Conservation (phyloP, 23 tunicate genomes). For the Ascidia mentula region DNA sequence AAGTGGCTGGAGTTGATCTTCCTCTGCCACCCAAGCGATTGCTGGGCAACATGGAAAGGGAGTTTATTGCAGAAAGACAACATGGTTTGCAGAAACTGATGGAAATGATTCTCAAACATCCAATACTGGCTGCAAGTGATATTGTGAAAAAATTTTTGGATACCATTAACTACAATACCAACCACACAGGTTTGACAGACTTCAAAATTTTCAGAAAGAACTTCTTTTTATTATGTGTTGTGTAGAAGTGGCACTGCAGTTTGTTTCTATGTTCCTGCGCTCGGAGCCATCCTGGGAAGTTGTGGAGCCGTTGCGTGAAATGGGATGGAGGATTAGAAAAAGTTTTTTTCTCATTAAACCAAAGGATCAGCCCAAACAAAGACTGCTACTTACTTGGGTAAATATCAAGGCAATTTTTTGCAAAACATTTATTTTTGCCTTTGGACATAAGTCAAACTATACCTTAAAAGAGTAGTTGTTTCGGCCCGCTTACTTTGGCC, state of each 20-base stretch:
- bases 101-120: slow-evolving; percentile 51
- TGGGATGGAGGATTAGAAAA: slow-evolving; percentile 82
- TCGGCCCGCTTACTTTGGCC: no score
- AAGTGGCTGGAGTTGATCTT: slow-evolving; percentile 67
- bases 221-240: background rate
- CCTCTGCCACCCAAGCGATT: slow-evolving; percentile 83
- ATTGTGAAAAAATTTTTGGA: slow-evolving; percentile 88
- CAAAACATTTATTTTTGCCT: background rate
- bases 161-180: slow-evolving; percentile 44
- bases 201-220: background rate
- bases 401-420: background rate
- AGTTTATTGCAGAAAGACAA: slow-evolving; percentile 90
- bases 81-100: slow-evolving; percentile 62
- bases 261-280: slow-evolving; percentile 88
- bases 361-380: slow-evolving; percentile 69
- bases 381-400: slow-evolving; percentile 24
- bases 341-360: slow-evolving; percentile 74
- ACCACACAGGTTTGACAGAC: slow-evolving; percentile 46
- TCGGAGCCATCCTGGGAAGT: slow-evolving; percentile 94
- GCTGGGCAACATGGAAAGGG: slow-evolving; percentile 94
- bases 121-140: slow-evolving; percentile 77
- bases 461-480: no score
- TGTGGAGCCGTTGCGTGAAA: slow-evolving; percentile 68
- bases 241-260: slow-evolving; percentile 70
- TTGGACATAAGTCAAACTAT: no score